Conservation (phyloP, 2,113 vertebrate genomes). For the Theropithecus gelada region DNA sequence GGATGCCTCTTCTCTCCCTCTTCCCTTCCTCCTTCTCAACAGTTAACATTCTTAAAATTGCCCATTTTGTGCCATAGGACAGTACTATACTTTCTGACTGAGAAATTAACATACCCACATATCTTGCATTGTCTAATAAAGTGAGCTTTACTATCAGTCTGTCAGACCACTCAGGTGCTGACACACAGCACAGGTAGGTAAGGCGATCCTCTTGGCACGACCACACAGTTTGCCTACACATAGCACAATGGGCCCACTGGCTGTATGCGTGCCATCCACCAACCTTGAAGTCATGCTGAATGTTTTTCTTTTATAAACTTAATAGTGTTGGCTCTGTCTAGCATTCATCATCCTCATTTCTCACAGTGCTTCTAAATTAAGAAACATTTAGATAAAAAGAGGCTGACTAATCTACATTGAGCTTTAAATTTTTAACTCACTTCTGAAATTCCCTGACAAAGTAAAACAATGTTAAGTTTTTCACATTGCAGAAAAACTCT, state of each 20-base stretch:
- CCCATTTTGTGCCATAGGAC: neutral
- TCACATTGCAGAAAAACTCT: neutral
- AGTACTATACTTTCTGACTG: neutral
- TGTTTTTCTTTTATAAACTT: neutral
- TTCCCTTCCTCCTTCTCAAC: neutral
- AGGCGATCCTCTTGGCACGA: neutral
- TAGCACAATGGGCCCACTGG: neutral
- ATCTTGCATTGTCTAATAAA: neutral
- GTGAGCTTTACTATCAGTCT: neutral
- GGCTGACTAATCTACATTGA: neutral
- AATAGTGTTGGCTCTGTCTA: neutral
- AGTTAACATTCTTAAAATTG: neutral
- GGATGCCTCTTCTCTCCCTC: neutral
- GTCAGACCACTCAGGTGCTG: no score
- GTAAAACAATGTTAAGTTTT: neutral
- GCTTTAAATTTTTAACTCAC: neutral
- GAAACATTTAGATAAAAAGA: neutral
- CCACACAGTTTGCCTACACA: neutral
- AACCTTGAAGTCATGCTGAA: neutral
- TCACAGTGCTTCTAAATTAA: slow-evolving; percentile 3
- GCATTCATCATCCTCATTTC: neutral
- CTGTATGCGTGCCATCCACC: neutral
- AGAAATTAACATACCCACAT: neutral
- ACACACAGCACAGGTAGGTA: neutral
- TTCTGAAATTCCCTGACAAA: neutral